Evolutionary conservation across 2,113 vertebrate species (phyloP).

Genomic region (Cyprinodon variegatus): DNA sequence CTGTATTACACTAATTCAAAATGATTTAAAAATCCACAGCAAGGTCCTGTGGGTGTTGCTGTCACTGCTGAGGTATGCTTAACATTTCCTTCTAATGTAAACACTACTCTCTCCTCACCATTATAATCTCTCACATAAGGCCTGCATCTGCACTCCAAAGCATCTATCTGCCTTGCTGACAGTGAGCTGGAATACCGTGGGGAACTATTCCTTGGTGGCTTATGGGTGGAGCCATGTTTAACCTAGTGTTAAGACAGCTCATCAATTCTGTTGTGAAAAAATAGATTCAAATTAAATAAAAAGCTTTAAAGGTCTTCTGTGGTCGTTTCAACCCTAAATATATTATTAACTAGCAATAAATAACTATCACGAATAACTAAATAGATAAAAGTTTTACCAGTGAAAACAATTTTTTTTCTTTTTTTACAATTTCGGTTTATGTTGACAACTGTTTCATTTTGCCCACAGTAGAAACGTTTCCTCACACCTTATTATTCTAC

Average conservation of each 20-base stretch:
- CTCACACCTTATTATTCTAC: too few species aligned
- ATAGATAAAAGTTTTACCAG: not conserved
- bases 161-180: conserved; percentile 15
- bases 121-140: conserved; percentile 33
- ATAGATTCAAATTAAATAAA: not conserved
- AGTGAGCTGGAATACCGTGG: conserved; percentile 3
- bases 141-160: conserved; percentile 6
- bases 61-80: conserved; percentile 67
- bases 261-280: not conserved
- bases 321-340: not conserved
- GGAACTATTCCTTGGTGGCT: not conserved
- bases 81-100: conserved; percentile 77
- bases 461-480: too few species aligned
- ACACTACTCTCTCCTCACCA: conserved; percentile 48
- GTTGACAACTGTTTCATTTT: too few species aligned
- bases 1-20: not conserved
- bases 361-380: not conserved
- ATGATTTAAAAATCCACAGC: not conserved
- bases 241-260: not conserved
- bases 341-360: not conserved
- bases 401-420: too few species aligned
- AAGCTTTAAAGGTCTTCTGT: not conserved
- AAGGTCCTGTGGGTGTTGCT: conserved; percentile 36
- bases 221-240: not conserved
- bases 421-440: too few species aligned